Base-by-base conservation (phyloP, 2,797 vertebrate genomes). In the Periophthalmus magnuspinnatus region DNA sequence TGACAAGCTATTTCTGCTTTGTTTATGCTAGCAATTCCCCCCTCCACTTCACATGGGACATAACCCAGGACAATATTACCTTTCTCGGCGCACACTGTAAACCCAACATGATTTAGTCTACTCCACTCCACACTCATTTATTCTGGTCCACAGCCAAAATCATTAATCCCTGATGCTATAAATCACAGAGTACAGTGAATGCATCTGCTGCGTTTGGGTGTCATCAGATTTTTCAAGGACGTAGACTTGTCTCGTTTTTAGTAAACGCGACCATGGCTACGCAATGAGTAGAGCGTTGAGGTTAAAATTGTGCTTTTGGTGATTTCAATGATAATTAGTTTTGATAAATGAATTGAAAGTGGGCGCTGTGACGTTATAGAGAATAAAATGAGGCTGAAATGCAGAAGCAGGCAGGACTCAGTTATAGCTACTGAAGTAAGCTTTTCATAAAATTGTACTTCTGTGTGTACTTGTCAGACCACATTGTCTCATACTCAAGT, bases 111-210 rank as follows among this genome's bases (percentile, higher is more conserved):
- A 68, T 65, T 56, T 28, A 66, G 48, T 36, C 47, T 68, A 70
- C 59, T 84, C 71, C 72, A 70, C 17, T 59, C 70, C 6, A 58
- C 68, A 61, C 70, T 79, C 69, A 86, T 90, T 83, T 84, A 83
- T 86, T 87, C 78, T 75, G 75, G 77, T 83, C 78, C 41, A 41
- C 0, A 17, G 82, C 71, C 85, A 89, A 89, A 80, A 77, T 82
- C 58, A 82, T 84, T 84, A 58, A 77, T 67, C 59, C 55, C 72
- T 71, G 83, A 83, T 48, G 69, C 72, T 82, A 84, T 85, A 84
- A 89, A 86, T 90, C 72, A 60, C 6, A 65, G 77, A 63, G 66
- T 63, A 73, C 47, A 47, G 56, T 54, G 61, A 78, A 84, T 50
- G 62, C 71, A 86, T 78, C 75, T 50, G 21, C 58, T 64, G 74